These are phyloP conservation scores for Nannoperca australis DNA, from an alignment of 2,797 vertebrate genomes.

Conservation along the genomic window DNA sequence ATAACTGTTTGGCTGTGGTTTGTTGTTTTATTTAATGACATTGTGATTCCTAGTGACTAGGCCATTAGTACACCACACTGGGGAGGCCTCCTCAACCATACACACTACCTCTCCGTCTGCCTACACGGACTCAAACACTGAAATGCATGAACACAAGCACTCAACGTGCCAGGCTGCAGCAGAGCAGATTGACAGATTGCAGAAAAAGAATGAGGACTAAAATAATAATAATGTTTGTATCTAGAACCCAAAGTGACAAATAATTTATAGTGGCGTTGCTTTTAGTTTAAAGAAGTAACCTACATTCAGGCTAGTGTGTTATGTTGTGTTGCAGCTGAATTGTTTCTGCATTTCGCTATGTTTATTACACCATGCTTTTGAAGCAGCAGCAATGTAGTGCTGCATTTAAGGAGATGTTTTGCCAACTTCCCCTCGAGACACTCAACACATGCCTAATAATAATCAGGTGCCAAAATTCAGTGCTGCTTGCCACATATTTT, in stretches of 20 bases:
- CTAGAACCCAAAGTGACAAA: conserved; percentile 39
- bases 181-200: conserved; percentile 43
- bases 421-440: conserved; percentile 1
- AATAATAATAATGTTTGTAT: conserved; percentile 40
- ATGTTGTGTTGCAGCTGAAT: conserved; percentile 41
- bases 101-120: conserved; percentile 80
- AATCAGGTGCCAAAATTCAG: conserved; percentile 69
- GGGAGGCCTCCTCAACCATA: conserved; percentile 81
- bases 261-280: conserved; percentile 26
- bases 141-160: conserved; percentile 61
- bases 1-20: conserved; percentile 73
- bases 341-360: conserved; percentile 20
- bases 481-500: conserved; percentile 43
- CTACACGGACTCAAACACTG: conserved; percentile 64
- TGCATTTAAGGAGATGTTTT: conserved; percentile 28
- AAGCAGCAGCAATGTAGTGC: conserved; percentile 32
- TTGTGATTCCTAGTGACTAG: conserved; percentile 83
- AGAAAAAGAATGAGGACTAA: conserved; percentile 26
- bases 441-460: conserved; percentile 32
- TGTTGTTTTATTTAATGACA: conserved; percentile 66
- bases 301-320: conserved; percentile 17
- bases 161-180: conserved; percentile 55
- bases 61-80: conserved; percentile 77
- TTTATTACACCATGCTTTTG: conserved; percentile 37
- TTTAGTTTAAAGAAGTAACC: conserved; percentile 54